A percentile compares a stretch with the other conserved stretches of the same genome.
Conservation (phyloP, 2,888 invertebrate genomes). For the Cecidostiba fungosa region DNA sequence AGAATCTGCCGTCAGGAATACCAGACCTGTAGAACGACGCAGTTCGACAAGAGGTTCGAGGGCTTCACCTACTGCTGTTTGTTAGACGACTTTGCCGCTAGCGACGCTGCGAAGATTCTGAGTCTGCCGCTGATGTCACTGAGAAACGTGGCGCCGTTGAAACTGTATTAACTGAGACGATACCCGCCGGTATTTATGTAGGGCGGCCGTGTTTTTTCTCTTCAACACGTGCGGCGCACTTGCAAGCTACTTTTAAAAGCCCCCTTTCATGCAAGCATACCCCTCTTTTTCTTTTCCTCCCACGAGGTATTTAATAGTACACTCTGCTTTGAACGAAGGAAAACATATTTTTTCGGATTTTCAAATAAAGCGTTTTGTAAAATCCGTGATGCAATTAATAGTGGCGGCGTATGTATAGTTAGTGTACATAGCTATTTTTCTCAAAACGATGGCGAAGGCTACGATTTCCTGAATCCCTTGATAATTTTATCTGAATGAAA, state of each 20-base stretch:
- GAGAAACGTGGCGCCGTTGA: conserved; percentile 13
- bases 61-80: conserved; percentile 61
- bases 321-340: no score
- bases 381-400: not conserved
- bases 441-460: not conserved
- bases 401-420: not conserved
- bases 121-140: conserved; percentile 5
- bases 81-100: conserved; percentile 30
- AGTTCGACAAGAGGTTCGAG: conserved; percentile 28
- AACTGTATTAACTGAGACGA: not conserved
- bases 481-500: conserved; percentile 58
- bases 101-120: not conserved
- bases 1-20: conserved; percentile 31
- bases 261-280: not conserved
- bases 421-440: conserved; percentile 6
- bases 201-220: not conserved
- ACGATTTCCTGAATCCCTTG: conserved; percentile 43
- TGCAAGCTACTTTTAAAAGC: not conserved
- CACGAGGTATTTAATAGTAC: not conserved
- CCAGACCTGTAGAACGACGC: not conserved
- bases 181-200: not conserved
- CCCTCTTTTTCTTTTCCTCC: not conserved
- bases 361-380: not conserved
- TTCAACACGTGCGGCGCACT: conserved; percentile 29
- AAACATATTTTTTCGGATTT: no score